Conservation (phyloP, 2,888 invertebrate species). For the Phortica magna region DNA sequence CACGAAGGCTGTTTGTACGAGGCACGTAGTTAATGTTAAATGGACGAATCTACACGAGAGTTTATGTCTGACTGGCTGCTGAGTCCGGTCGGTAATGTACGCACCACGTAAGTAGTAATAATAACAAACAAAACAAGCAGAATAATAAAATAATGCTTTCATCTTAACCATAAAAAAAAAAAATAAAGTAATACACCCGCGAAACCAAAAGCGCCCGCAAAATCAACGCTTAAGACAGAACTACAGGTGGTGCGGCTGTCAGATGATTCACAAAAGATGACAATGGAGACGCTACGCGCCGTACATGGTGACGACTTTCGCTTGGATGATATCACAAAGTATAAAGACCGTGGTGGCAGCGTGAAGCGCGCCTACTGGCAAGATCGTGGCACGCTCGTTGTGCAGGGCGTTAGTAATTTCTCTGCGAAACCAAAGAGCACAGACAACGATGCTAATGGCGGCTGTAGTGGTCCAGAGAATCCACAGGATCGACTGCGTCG, state of each 20-base stretch:
- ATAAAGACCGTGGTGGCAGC: constrained; percentile 84
- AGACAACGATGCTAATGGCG: constrained; percentile 63
- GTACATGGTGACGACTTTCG: constrained; percentile 86
- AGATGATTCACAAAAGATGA: constrained; percentile 84
- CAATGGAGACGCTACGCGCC: constrained; percentile 85
- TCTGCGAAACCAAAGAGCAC: constrained; percentile 74
- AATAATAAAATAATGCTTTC: constrained; percentile 24
- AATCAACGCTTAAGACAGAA: constrained; percentile 84
- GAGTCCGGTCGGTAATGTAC: constrained; percentile 81
- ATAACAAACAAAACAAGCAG: constrained; percentile 55
- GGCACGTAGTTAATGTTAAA: constrained; percentile 55
- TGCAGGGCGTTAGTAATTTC: constrained; percentile 82
- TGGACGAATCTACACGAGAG: constrained; percentile 81
- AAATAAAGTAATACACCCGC: constrained; percentile 73
- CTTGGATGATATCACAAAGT: constrained; percentile 80
- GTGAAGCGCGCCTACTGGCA: constrained; percentile 87
- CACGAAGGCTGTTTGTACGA: background rate
- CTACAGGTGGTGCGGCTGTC: constrained; percentile 85
- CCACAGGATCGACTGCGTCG: constrained; percentile 83
- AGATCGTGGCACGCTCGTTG: constrained; percentile 86
- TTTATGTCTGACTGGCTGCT: constrained; percentile 83
- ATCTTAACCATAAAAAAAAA: background rate
- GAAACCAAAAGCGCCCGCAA: constrained; percentile 77
- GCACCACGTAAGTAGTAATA: constrained; percentile 79
- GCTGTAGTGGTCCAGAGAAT: constrained; percentile 64